A percentile compares a stretch with the other conserved stretches of the same genome.
Evolutionary conservation across 2,113 vertebrate genomes (phyloP).

Genomic region (Girardinichthys multiradiatus): DNA sequence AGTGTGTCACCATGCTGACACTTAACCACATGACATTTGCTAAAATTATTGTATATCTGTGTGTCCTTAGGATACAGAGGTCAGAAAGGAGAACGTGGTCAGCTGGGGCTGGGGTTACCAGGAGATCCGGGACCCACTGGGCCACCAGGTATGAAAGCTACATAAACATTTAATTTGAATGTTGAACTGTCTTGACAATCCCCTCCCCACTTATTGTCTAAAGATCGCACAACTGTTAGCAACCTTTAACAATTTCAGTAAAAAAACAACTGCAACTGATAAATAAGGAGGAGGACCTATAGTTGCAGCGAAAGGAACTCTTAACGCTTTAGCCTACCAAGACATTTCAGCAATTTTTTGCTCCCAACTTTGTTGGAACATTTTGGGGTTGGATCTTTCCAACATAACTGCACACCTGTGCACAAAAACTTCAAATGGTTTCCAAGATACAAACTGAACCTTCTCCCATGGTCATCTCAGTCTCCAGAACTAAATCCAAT

Average conservation of each 20-base stretch:
- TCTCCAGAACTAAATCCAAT: too few relatives aligned
- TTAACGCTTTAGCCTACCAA: too few relatives aligned
- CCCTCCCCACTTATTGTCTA: neutral
- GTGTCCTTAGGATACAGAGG: slow-evolving; percentile 89
- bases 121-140: slow-evolving; percentile 88
- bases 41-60: slow-evolving; percentile 68
- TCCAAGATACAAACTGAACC: too few relatives aligned
- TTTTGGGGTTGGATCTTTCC: too few relatives aligned
- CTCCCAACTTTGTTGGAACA: too few relatives aligned
- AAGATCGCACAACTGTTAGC: neutral
- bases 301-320: too few relatives aligned
- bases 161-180: neutral
- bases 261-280: neutral
- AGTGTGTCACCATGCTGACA: slow-evolving; percentile 25
- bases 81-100: slow-evolving; percentile 97
- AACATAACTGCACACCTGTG: too few relatives aligned
- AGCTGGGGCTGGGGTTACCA: slow-evolving; percentile 90
- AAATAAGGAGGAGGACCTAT: neutral
- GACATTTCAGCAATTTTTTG: too few relatives aligned
- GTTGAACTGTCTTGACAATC: neutral
- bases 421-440: too few relatives aligned
- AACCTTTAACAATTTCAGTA: neutral
- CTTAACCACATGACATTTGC: slow-evolving; percentile 31
- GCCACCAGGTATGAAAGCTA: slow-evolving; percentile 84
- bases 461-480: too few relatives aligned